Percentiles rank a stretch among this genome's conserved stretches.
Evolutionary conservation across 2,797 vertebrate genomes (phyloP).

Genomic region (Ibycter americanus): DNA sequence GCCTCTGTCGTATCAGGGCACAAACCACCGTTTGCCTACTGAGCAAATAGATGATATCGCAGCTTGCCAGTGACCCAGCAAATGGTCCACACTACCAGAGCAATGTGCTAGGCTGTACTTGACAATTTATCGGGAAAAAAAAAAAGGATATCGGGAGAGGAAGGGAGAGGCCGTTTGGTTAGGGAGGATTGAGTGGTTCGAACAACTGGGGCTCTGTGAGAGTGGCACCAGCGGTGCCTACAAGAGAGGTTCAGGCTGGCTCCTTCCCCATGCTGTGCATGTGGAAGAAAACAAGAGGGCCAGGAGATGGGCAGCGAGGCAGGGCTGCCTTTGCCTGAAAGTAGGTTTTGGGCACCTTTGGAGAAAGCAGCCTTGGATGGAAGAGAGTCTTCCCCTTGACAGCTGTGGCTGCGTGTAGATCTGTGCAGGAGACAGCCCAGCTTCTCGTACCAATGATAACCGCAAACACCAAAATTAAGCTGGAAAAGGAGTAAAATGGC

Average conservation of each 20-base stretch:
- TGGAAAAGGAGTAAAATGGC: not conserved
- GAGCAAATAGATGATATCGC: not conserved
- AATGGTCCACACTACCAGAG: rapidly evolving
- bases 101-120: not conserved
- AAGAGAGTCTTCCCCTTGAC: not conserved
- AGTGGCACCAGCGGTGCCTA: not conserved
- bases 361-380: not conserved
- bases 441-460: rapidly evolving
- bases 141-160: not conserved
- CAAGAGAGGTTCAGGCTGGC: not conserved
- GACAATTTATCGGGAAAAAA: not conserved
- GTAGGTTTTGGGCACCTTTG: not conserved
- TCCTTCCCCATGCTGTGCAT: not conserved
- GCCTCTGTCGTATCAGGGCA: rapidly evolving
- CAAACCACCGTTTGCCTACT: not conserved
- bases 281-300: not conserved
- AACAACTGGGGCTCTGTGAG: not conserved
- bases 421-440: rapidly evolving
- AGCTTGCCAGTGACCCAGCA: not conserved
- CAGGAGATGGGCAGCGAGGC: not conserved
- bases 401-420: rapidly evolving
- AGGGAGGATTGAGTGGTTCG: rapidly evolving
- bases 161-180: not conserved
- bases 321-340: not conserved
- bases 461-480: not conserved